Evolutionary conservation across 1,140 invertebrate species (phyloP), one percentile per base, ranked within the genome.

Genomic region (Nasonia giraulti): DNA sequence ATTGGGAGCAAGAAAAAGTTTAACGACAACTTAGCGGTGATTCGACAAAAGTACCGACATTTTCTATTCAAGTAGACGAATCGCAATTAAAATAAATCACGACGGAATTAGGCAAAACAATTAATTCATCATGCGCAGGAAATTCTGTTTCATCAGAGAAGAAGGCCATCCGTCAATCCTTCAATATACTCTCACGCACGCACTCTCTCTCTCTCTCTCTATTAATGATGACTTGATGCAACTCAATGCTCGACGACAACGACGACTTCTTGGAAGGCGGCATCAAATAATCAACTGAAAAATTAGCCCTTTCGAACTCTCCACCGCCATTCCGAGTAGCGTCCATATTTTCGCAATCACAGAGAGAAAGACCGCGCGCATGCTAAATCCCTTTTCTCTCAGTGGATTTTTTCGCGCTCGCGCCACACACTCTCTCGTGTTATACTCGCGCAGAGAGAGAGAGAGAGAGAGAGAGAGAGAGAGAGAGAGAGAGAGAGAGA

Each of bases 81-180:
- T 1, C 7, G n/a, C n/a, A 66, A 80, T 40, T 68, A 80, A 12
- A 68, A 80, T 68, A 10, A 50, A 47, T 44, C n/a, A 33, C 66
- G 8, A 23, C 68, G 5, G 12, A 71, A 74, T 1, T 2, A 10
- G 31, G 47, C 5, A 14, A 73, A 44, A 27, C 40, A 71, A 80
- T 31, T 66, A 71, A 71, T 17, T 37, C 62, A 80, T 80, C 62
- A 71, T 47, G 33, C 44, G 33, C 44, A 82, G 50, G 6, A 82
- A 75, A 82, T 82, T 66, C 76, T 50, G 31, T 33, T n/a, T 27
- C 62, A 77, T 76, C 66, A 83, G 27, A 37, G 33, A 83, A 69
- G 8, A 78, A 68, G 75, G 82, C 23, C 82, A 50, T 23, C 73
- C 40, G 55, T 83, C 81, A 83, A 83, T 75, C 47, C 14, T 2